Evolutionary conservation across 2,888 invertebrate species (phyloP).

Genomic region (Amiota mariae): DNA sequence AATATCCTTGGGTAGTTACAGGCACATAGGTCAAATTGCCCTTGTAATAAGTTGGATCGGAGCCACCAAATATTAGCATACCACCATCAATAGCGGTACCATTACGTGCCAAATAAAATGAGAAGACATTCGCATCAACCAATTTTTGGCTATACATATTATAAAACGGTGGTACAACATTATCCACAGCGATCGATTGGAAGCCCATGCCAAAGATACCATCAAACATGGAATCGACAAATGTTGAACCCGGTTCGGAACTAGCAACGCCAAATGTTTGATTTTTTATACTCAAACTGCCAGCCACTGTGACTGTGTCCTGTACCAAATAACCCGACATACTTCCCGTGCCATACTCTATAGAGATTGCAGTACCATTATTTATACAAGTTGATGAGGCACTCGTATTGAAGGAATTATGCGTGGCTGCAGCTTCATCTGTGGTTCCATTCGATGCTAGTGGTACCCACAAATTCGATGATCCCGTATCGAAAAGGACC

Average conservation of each 20-base stretch:
- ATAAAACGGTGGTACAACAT: slow-evolving; percentile 90
- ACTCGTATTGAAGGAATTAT: slow-evolving; percentile 92
- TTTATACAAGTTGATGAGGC: slow-evolving; percentile 85
- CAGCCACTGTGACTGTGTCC: slow-evolving; percentile 81
- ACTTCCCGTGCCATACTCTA: slow-evolving; percentile 94
- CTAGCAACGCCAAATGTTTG: slow-evolving; percentile 96
- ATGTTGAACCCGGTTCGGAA: slow-evolving; percentile 91
- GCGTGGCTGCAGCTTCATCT: slow-evolving; percentile 91
- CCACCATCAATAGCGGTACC: slow-evolving; percentile 82
- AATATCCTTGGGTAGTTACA: slow-evolving; percentile 88
- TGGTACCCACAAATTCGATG: slow-evolving; percentile 97
- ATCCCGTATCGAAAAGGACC: slow-evolving; percentile 97
- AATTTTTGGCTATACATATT: slow-evolving; percentile 87
- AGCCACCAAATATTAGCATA: slow-evolving; percentile 91
- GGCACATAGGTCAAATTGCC: slow-evolving; percentile 79
- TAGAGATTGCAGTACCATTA: slow-evolving; percentile 91
- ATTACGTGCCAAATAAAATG: slow-evolving; percentile 89
- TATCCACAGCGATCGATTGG: slow-evolving; percentile 87
- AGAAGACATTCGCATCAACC: slow-evolving; percentile 83
- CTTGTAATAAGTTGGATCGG: slow-evolving; percentile 88
- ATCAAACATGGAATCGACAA: slow-evolving; percentile 97
- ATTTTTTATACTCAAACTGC: slow-evolving; percentile 79
- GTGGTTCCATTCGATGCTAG: slow-evolving; percentile 73
- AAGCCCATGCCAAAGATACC: slow-evolving; percentile 96
- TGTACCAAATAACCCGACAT: slow-evolving; percentile 94